Conservation (phyloP, 1,140 invertebrate genomes). For the Macrostomum lignano region DNA sequence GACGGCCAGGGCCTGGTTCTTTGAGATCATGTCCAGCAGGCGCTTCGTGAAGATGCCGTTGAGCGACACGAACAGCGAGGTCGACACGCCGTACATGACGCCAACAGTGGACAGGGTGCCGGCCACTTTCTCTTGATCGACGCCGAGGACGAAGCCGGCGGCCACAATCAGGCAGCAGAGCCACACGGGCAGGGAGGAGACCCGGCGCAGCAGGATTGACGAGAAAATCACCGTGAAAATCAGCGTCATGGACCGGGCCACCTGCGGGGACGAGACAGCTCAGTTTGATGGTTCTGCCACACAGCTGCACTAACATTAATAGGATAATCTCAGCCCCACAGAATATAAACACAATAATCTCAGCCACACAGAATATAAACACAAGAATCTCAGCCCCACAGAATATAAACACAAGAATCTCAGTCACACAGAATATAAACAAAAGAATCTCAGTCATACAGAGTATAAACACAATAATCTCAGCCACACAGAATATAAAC, state of each 20-base stretch:
- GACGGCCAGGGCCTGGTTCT: constrained; percentile 13
- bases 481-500: too few species aligned
- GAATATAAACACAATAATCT: too few species aligned
- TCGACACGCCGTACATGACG: constrained; percentile 9
- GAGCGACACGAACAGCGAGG: constrained; percentile 16
- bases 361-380: too few species aligned
- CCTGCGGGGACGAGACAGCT: constrained; percentile 25
- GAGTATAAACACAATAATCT: too few species aligned
- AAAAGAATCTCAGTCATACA: too few species aligned
- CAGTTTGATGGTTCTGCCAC: too few species aligned
- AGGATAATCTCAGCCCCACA: too few species aligned
- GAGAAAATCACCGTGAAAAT: constrained; percentile 22
- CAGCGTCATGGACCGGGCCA: constrained; percentile 21
- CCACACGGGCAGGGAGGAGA: constrained; percentile 10
- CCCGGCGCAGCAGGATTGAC: constrained; percentile 12
- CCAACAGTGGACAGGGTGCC: constrained; percentile 11
- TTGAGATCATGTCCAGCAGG: constrained; percentile 10
- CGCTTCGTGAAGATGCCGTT: constrained; percentile 19
- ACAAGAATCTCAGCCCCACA: too few species aligned
- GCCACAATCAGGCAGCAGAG: constrained; percentile 16
- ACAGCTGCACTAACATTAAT: too few species aligned
- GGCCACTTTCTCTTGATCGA: constrained; percentile 17
- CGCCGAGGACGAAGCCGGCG: constrained; percentile 18
- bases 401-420: too few species aligned
- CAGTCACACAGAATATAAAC: too few species aligned